A percentile compares a stretch with the other conserved stretches of the same genome.
phyloP scores from a whole-genome alignment of 2,888 invertebrate species.

The Drosophila diplacantha region DNA sequence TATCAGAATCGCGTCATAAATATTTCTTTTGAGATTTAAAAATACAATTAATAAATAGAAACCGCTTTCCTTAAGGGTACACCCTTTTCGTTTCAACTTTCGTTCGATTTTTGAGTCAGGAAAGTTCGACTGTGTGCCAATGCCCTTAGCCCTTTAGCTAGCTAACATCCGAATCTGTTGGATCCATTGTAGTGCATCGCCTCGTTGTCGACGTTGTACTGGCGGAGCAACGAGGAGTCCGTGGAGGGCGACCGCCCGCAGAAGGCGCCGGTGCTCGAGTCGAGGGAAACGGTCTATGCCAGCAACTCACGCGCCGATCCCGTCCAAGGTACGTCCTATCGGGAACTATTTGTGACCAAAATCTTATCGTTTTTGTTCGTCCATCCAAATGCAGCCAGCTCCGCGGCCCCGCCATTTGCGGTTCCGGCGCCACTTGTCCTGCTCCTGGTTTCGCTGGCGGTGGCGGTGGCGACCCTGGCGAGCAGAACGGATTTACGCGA shows the following conservation, averaged over 20 bases:
- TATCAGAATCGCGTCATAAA: background rate
- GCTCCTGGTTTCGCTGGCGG: slow-evolving; percentile 63
- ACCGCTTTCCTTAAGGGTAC: background rate
- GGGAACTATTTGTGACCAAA: slow-evolving; percentile 78
- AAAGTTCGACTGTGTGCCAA: slow-evolving; percentile 11
- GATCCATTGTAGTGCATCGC: slow-evolving; percentile 80
- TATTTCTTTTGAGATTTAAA: background rate
- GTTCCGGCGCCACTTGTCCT: slow-evolving; percentile 66
- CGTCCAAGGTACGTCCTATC: slow-evolving; percentile 82
- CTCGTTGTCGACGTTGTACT: slow-evolving; percentile 84
- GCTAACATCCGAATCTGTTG: slow-evolving; percentile 13
- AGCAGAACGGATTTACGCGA: slow-evolving; percentile 12
- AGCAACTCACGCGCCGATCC: slow-evolving; percentile 83
- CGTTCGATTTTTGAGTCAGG: background rate
- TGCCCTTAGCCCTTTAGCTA: background rate
- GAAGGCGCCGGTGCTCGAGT: slow-evolving; percentile 84
- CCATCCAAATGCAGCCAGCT: slow-evolving; percentile 77
- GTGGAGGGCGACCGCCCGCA: slow-evolving; percentile 84
- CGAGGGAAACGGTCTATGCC: slow-evolving; percentile 81
- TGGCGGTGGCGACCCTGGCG: slow-evolving; percentile 43
- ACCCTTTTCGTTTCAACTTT: background rate
- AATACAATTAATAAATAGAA: too few relatives aligned
- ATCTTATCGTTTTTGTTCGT: slow-evolving; percentile 77
- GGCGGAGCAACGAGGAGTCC: slow-evolving; percentile 86
- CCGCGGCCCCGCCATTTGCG: slow-evolving; percentile 69